Evolutionary conservation across 2,113 vertebrate species (phyloP), one percentile per base, ranked within the genome.

Genomic region (Pungitius pungitius): DNA sequence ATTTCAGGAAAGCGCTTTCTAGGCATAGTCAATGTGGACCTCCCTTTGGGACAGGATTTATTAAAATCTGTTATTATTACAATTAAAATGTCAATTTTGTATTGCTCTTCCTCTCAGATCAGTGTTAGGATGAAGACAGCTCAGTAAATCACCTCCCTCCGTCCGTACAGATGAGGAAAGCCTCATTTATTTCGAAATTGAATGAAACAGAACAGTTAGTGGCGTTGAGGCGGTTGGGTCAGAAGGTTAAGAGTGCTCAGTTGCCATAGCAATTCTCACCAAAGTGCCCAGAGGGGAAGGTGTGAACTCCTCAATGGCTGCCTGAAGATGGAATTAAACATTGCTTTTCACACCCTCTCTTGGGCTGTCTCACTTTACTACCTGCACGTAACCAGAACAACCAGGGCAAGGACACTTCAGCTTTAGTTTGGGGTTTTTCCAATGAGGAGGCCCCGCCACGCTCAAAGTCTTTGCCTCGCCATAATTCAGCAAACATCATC

Each of bases 291-390:
- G 54, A 83, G 78, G 75, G 54, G 74, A 87, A 90, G 68, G 88
- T 89, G 89, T 83, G 80, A 93, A 87, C 77, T 74, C 37, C 67
- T 85, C 77, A 51, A 65, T 68, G 73, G 76, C 71, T 78, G 77
- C 65, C 68, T 74, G 67, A 74, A 83, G 87, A 85, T 78, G 64
- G 77, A 85, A 87, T 75, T 87, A 87, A 89, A 90, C 73, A 83
- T 78, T 74, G 78, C 85, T 84, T 92, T 92, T 92, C 72, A 86
- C 90, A 87, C 81, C 77, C 57, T 82, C 61, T 82, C 56, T 64
- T 52, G 52, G 75, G 59, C 52, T 26, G 66, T 77, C 81, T 76
- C 76, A 78, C 69, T 89, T 89, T 86, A 77, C 78, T 81, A 85
- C 87, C 85, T 87, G 85, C 49, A 10, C 7, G 78, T 87, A 84